Base-by-base conservation (phyloP, 2,888 invertebrate species). In the Agrochola macilenta region DNA sequence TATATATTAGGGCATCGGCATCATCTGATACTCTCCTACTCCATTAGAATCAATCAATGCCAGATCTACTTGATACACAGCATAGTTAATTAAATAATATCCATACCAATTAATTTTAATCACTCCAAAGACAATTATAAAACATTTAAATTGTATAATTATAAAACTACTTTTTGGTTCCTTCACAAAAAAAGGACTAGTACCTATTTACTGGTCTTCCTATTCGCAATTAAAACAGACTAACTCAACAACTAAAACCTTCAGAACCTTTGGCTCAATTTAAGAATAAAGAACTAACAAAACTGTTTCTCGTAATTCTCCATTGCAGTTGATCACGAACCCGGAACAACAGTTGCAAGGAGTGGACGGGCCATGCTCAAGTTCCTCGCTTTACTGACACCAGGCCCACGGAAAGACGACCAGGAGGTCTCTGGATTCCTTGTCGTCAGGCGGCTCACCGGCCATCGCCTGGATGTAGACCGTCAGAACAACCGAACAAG, bases 351-450 rank as follows among this genome's bases (percentile, higher is more conserved):
- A 93, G 84, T 86, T 96, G 77, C 95, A 95, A 82, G 96, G 96
- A 61, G 96, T 96, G 69, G 96, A 96, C 89, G 96, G 96, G 7
- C 96, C 96, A 0, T 96, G 96, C 81, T 95, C 96, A 72, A 96
- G 96, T 86, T 93, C 96, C 0, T 96, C 96, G 79, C 95, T 96
- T 90, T 96, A 96, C 96, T 96, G 96, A 96, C 96, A 95, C 88
- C 92, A 92, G 92, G 93, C 91, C 85, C 92, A 88, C 79, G 88
- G 92, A 84, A 93, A 93, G 89, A 85, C 91, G 87, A 90, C 90
- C 81, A 90, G 91, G 79, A 93, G 94, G 78, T 96, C 96, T 66
- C 89, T 95, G 79, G 95, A 96, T 92, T 95, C 96, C 82, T 89
- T 96, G 83, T 94, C 95, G 79, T 95, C 96, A 17, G 95, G 95